Evolutionary conservation across 2,113 vertebrate species (phyloP).

Genomic region (Condylura cristata): DNA sequence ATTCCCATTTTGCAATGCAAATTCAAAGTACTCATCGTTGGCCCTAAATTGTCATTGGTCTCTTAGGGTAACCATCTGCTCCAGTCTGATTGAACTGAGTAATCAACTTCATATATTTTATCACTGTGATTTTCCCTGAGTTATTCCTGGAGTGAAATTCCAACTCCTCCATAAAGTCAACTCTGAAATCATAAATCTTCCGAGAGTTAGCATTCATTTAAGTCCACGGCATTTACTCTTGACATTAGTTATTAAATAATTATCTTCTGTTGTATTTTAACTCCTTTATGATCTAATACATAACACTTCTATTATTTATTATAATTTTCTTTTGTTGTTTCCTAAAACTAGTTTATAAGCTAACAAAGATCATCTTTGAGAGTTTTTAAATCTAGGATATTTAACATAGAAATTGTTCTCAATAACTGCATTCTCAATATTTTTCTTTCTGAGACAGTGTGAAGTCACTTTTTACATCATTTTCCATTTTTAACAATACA

Average conservation of each 20-base stretch:
- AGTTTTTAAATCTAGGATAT: not conserved
- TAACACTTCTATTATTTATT: not conserved
- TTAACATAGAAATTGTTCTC: not conserved
- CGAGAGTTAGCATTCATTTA: not conserved
- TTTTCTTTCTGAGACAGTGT: not conserved
- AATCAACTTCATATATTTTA: not conserved
- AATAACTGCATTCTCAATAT: not conserved
- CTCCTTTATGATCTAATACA: not conserved
- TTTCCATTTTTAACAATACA: no score
- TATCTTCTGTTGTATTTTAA: not conserved
- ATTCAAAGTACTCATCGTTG: not conserved
- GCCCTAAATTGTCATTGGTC: not conserved
- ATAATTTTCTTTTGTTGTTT: not conserved
- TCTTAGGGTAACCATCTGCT: not conserved
- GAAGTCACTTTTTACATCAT: no score
- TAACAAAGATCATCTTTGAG: not conserved
- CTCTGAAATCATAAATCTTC: not conserved
- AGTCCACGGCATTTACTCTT: not conserved
- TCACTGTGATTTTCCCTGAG: not conserved
- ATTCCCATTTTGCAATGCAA: not conserved
- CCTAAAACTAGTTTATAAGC: not conserved
- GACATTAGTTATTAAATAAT: not conserved
- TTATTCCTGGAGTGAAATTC: not conserved
- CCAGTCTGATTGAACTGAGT: not conserved
- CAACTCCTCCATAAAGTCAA: not conserved